These are phyloP conservation scores for Protaetia brevitarsis DNA, from an alignment of 1,140 invertebrate species.

Conservation along the genomic window DNA sequence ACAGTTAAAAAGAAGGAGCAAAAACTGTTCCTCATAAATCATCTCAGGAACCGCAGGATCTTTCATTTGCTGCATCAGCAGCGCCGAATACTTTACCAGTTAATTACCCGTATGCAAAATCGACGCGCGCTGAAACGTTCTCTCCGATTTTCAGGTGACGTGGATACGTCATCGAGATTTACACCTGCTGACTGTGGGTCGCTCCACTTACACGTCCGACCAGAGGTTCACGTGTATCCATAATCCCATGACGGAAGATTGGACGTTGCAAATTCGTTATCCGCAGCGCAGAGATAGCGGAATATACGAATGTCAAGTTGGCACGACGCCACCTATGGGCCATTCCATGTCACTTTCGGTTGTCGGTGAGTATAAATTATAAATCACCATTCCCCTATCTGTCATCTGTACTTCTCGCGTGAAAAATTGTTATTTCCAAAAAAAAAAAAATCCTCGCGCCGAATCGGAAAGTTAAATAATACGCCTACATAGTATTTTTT, in stretches of 20 bases:
- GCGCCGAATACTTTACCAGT: too few species aligned
- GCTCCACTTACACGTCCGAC: slow-evolving; percentile 85
- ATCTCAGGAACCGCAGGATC: too few species aligned
- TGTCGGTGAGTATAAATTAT: slow-evolving; percentile 65
- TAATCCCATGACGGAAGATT: slow-evolving; percentile 76
- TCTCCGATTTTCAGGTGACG: slow-evolving; percentile 70
- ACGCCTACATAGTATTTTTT: too few species aligned
- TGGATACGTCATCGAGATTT: slow-evolving; percentile 86
- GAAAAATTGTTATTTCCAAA: too few species aligned
- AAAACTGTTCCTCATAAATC: too few species aligned
- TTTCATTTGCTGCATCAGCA: too few species aligned
- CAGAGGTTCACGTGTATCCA: slow-evolving; percentile 75
- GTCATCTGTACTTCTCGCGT: too few species aligned
- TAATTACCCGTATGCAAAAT: too few species aligned
- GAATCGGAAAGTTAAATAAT: too few species aligned
- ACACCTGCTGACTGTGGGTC: slow-evolving; percentile 81
- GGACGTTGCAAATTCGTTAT: slow-evolving; percentile 75
- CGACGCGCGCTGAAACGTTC: background rate
- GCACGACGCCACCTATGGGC: slow-evolving; percentile 81
- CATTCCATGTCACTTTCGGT: slow-evolving; percentile 81
- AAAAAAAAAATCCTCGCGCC: too few species aligned
- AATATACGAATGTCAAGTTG: slow-evolving; percentile 86
- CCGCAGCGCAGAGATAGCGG: slow-evolving; percentile 78
- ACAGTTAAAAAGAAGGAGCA: too few species aligned
- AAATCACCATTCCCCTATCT: background rate